Percentiles rank a stretch among this genome's conserved stretches.
These are phyloP conservation scores for Gila orcuttii DNA, from an alignment of 2,113 vertebrate species.

Conservation along the genomic window DNA sequence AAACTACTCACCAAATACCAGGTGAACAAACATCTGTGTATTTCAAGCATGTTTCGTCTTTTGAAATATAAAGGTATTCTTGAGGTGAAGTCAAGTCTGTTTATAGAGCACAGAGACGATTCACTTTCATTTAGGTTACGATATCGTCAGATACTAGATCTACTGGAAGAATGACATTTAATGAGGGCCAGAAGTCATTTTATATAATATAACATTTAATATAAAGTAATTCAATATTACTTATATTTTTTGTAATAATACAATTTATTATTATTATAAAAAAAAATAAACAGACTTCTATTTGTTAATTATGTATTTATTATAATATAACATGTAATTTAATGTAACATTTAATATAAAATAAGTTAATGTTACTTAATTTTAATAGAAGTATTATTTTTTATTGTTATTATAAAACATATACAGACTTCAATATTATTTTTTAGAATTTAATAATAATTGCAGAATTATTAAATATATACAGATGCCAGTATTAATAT, in stretches of 20 bases:
- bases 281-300: too few species aligned
- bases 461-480: too few species aligned
- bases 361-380: too few species aligned
- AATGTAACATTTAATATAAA: background rate
- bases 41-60: background rate
- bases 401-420: too few species aligned
- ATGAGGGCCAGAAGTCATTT: background rate
- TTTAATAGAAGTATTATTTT: too few species aligned
- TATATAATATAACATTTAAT: background rate
- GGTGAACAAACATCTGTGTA: slow-evolving; percentile 68
- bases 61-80: background rate
- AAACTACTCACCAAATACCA: slow-evolving; percentile 96
- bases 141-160: background rate
- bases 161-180: background rate
- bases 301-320: too few species aligned
- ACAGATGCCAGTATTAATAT: too few species aligned
- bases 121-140: too few species aligned
- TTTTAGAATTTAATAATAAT: too few species aligned
- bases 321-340: background rate
- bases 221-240: background rate
- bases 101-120: background rate
- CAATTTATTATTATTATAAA: background rate
- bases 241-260: background rate
- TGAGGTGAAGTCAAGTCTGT: background rate
- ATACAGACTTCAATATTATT: too few species aligned